These are phyloP conservation scores for Colossoma macropomum DNA, from an alignment of 2,113 vertebrate genomes.

Conservation along the genomic window DNA sequence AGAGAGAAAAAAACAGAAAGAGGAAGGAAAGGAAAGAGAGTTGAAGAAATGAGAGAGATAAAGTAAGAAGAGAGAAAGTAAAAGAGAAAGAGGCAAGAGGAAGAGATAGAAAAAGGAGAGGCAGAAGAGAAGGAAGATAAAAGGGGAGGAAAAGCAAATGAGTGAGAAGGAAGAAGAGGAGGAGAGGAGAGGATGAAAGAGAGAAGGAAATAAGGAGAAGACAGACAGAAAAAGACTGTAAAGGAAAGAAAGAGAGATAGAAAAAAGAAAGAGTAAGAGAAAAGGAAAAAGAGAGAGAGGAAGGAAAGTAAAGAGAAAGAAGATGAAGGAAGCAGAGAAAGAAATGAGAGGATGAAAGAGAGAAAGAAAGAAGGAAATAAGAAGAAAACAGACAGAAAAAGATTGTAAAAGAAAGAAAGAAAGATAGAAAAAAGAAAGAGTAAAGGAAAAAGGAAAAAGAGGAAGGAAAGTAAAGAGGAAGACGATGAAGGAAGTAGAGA, in stretches of 20 bases:
- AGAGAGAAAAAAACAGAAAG: too few species aligned
- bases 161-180: too few species aligned
- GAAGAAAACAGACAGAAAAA: too few species aligned
- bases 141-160: background rate
- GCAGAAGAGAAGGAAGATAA: too few species aligned
- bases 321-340: background rate
- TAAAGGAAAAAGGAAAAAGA: too few species aligned
- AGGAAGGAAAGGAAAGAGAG: too few species aligned
- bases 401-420: too few species aligned
- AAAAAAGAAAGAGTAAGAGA: background rate
- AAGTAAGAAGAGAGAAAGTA: background rate
- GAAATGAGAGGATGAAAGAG: background rate
- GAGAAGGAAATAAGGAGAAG: background rate
- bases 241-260: background rate
- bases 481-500: background rate
- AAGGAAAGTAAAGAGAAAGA: background rate
- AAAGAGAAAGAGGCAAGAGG: background rate
- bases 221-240: background rate
- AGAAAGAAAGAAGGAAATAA: too few species aligned
- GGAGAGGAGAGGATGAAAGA: background rate
- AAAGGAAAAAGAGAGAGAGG: too few species aligned
- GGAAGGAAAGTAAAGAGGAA: too few species aligned
- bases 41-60: too few species aligned
- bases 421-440: background rate
- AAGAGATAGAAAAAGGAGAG: background rate